Base-by-base conservation (phyloP, 2,888 invertebrate genomes). In the Megalurothrips usitatus region DNA sequence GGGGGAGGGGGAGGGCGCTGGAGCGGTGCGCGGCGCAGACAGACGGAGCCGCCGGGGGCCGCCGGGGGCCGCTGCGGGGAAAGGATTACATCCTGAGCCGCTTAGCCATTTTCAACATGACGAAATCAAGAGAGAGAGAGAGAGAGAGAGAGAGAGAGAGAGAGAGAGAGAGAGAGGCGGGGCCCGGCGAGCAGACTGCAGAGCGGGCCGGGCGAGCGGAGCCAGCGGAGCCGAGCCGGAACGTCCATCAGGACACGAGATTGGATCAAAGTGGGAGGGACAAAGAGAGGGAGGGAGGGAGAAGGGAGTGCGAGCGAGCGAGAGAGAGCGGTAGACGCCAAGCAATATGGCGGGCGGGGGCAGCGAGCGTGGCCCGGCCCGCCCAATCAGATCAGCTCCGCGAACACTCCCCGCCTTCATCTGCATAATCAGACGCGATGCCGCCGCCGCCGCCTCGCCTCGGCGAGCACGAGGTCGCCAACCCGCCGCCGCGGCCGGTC, bases 91-190 rank as follows among this genome's bases (percentile, higher is more conserved):
- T 75, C 34, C 68, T 75, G 68, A 75, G 68, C 68, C 68, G 68
- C 68, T 75, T 75, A 75, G 26, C 68, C 68, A 75, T 75, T 75
- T 75, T 23, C 68, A 75, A 75, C 68, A 75, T 75, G 68, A 75
- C 68, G 68, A 75, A 75, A 75, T 75, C 68, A 75, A 58, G 58
- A n/a, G 58, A 52, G n/a, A n/a, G n/a, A n/a, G n/a, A n/a, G n/a
- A n/a, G n/a, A n/a, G n/a, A n/a, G n/a, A n/a, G n/a, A n/a, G n/a
- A n/a, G n/a, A n/a, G n/a, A n/a, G n/a, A n/a, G n/a, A n/a, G n/a
- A n/a, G n/a, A n/a, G n/a, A n/a, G n/a, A n/a, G n/a, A n/a, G 58
- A 19, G 58, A 58, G 58, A 19, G 58, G 58, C 58, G 58, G 58
- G 19, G 58, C 58, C 34, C 34, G 34, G 34, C 34, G 34, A 43